Evolutionary conservation across 2,888 invertebrate genomes (phyloP).

Genomic region (Proisotoma minuta): DNA sequence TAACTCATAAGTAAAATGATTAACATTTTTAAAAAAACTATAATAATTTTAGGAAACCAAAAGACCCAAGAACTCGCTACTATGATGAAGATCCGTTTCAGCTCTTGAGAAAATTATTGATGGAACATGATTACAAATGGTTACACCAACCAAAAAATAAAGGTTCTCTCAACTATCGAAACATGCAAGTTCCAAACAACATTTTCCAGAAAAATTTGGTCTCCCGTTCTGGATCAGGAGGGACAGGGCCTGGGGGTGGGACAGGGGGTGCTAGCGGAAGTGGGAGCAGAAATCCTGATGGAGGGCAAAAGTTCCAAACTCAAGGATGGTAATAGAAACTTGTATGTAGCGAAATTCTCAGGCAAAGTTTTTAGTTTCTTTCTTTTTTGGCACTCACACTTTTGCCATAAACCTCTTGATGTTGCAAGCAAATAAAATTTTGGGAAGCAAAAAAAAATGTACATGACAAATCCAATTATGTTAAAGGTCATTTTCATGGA

Average conservation of each 20-base stretch:
- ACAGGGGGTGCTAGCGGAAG: background rate
- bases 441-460: conserved; percentile 1
- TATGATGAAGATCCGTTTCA: background rate
- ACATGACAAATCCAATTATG: no score
- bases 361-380: background rate
- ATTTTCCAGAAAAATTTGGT: background rate
- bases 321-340: background rate
- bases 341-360: background rate
- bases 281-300: background rate
- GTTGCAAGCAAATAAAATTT: background rate
- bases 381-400: background rate
- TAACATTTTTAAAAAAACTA: no score
- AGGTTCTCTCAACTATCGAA: background rate
- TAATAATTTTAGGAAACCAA: no score
- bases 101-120: background rate
- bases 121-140: background rate
- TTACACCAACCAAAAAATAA: background rate
- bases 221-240: background rate
- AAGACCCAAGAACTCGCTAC: background rate
- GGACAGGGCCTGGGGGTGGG: background rate
- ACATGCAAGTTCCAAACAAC: background rate
- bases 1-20: no score
- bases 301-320: background rate
- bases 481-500: no score
- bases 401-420: background rate